Conservation (phyloP, 2,113 vertebrate genomes). For the Carettochelys insculpta region DNA sequence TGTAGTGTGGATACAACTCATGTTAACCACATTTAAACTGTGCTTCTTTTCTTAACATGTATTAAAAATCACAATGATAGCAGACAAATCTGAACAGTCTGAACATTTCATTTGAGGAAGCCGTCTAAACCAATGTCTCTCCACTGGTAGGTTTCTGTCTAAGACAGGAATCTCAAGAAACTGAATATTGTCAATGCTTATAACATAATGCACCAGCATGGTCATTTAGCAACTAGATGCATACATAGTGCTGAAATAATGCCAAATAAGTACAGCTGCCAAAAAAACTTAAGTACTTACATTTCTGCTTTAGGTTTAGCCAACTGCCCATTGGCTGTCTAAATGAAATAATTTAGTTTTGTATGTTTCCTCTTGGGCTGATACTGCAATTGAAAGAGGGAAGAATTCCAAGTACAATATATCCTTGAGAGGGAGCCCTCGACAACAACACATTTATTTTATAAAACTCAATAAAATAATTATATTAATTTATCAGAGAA, state of each 20-base stretch:
- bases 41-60: not conserved
- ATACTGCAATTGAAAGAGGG: slow-evolving; percentile 28
- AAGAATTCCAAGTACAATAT: slow-evolving; percentile 43
- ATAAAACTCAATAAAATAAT: slow-evolving; percentile 42
- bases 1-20: not conserved
- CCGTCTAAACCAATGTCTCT: not conserved
- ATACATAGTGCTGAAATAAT: not conserved
- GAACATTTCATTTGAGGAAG: slow-evolving; percentile 2
- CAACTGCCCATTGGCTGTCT: slow-evolving; percentile 44
- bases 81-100: not conserved
- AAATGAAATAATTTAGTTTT: slow-evolving; percentile 50
- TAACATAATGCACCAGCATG: not conserved
- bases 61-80: not conserved
- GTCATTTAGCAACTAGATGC: not conserved
- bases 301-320: slow-evolving; percentile 27
- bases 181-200: not conserved
- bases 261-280: slow-evolving; percentile 8
- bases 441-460: slow-evolving; percentile 3
- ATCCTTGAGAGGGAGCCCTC: not conserved
- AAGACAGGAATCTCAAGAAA: not conserved
- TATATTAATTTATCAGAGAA: not conserved
- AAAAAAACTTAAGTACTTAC: slow-evolving; percentile 22
- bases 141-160: not conserved
- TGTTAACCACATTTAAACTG: not conserved
- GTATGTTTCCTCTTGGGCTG: slow-evolving; percentile 26